Evolutionary conservation across 2,113 vertebrate genomes (phyloP).

Genomic region (Ammodytes marinus): DNA sequence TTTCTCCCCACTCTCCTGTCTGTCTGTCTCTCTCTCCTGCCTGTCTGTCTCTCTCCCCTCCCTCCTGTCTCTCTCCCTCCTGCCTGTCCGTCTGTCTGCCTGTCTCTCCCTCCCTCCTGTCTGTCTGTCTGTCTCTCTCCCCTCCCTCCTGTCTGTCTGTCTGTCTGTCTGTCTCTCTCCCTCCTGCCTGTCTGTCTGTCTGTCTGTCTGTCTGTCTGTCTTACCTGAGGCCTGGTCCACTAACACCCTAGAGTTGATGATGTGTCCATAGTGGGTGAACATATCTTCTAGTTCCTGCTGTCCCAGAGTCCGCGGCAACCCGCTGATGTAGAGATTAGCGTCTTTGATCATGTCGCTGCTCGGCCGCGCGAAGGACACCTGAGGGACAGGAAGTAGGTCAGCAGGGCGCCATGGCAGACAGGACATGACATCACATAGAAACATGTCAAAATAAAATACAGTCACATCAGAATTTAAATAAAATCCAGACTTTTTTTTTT

Average conservation of each 20-base stretch:
- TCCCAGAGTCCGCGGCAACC: slow-evolving; percentile 93
- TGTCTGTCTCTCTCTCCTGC: too few relatives aligned
- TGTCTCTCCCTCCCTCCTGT: too few relatives aligned
- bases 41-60: too few relatives aligned
- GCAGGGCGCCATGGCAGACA: neutral
- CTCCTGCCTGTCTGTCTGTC: too few relatives aligned
- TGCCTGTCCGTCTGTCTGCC: too few relatives aligned
- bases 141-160: too few relatives aligned
- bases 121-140: too few relatives aligned
- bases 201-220: too few relatives aligned
- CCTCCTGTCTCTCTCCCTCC: too few relatives aligned
- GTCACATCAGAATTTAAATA: slow-evolving; percentile 48
- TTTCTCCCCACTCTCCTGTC: too few relatives aligned
- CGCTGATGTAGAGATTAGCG: slow-evolving; percentile 97
- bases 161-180: too few relatives aligned
- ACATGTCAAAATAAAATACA: slow-evolving; percentile 19
- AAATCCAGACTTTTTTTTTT: slow-evolving; percentile 45
- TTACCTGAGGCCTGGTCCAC: slow-evolving; percentile 98
- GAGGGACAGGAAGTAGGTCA: slow-evolving; percentile 33
- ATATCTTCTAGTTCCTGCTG: slow-evolving; percentile 98
- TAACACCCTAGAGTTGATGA: slow-evolving; percentile 97
- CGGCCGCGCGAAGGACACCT: slow-evolving; percentile 97
- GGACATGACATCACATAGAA: neutral
- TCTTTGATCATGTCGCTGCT: slow-evolving; percentile 98
- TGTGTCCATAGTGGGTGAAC: slow-evolving; percentile 94